Conservation (phyloP, 2,888 invertebrate genomes). For the Orthonevra nobilis region DNA sequence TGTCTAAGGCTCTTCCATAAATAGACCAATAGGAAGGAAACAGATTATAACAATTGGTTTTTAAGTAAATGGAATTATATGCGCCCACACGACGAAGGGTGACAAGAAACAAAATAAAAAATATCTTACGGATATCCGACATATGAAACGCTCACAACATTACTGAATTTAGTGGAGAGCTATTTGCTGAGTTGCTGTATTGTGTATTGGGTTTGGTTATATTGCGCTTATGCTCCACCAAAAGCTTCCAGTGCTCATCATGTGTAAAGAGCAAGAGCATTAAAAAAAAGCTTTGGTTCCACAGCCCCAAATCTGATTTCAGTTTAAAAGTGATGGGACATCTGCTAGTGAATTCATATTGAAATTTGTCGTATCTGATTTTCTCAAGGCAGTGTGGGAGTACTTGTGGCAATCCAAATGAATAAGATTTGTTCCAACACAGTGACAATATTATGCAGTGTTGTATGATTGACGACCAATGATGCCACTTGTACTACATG, state of each 20-base stretch:
- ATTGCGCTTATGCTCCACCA: neutral
- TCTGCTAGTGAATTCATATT: too few species aligned
- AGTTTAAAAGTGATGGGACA: too few species aligned
- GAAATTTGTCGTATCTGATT: too few species aligned
- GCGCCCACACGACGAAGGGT: slow-evolving; percentile 38
- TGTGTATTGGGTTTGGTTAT: neutral
- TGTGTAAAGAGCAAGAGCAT: slow-evolving; percentile 6
- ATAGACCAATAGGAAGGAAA: slow-evolving; percentile 39
- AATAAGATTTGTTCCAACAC: too few species aligned
- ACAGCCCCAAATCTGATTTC: too few species aligned
- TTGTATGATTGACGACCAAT: too few species aligned
- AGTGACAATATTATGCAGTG: too few species aligned
- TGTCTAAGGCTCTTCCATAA: slow-evolving; percentile 11
- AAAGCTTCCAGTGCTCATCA: neutral
- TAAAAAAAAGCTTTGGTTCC: slow-evolving; percentile 46
- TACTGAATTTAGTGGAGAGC: slow-evolving; percentile 28
- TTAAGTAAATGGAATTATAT: slow-evolving; percentile 12
- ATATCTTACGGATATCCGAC: slow-evolving; percentile 21
- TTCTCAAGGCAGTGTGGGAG: too few species aligned
- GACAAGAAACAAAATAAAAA: slow-evolving; percentile 1
- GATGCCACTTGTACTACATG: too few species aligned
- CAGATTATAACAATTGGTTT: slow-evolving; percentile 45
- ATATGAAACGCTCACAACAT: slow-evolving; percentile 38
- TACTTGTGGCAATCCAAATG: too few species aligned
- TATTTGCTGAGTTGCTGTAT: neutral